These are phyloP conservation scores for Phasianus colchicus DNA, from an alignment of 2,113 vertebrate species.

Conservation along the genomic window DNA sequence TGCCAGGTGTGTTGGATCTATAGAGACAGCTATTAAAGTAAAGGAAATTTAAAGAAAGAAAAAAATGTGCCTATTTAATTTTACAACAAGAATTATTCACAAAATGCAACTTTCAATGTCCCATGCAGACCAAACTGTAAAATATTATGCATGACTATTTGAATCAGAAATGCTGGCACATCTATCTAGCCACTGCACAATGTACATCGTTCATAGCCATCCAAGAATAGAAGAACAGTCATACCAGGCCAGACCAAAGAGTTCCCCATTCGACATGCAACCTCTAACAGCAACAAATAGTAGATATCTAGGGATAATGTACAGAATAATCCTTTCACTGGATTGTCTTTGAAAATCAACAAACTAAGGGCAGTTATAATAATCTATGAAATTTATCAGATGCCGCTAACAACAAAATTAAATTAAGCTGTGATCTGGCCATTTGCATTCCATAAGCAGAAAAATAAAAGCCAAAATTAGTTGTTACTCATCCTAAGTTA, in stretches of 20 bases:
- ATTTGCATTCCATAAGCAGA: neutral
- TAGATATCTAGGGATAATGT: neutral
- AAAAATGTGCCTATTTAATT: neutral
- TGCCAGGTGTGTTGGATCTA: neutral
- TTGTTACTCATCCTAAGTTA: neutral
- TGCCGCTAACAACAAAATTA: neutral
- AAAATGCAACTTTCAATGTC: neutral
- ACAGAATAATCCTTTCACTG: neutral
- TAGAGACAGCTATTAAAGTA: neutral
- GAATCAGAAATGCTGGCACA: neutral
- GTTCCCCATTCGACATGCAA: accelerated
- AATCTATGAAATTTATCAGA: neutral
- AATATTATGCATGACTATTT: neutral
- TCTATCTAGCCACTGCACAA: neutral
- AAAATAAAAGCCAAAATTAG: neutral
- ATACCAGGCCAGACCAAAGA: neutral
- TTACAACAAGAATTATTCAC: neutral
- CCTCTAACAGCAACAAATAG: neutral
- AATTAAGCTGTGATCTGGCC: neutral
- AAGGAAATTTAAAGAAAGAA: neutral
- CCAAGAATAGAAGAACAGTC: neutral
- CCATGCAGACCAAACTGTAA: neutral
- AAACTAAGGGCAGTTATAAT: neutral
- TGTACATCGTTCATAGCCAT: neutral
- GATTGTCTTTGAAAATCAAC: neutral